These are phyloP conservation scores for Drosophila bocqueti DNA, from an alignment of 1,140 invertebrate species.

Conservation along the genomic window DNA sequence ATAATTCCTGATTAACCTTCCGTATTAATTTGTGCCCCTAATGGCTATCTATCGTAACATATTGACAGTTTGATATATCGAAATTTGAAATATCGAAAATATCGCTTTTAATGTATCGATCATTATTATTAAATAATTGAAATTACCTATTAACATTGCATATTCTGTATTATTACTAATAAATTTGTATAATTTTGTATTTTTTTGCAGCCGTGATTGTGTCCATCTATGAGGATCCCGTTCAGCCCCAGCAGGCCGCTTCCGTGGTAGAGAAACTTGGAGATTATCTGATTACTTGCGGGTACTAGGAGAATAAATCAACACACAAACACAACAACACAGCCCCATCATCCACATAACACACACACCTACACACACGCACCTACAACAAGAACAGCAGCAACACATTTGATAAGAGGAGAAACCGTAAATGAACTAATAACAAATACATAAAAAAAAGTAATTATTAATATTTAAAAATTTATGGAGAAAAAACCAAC, in stretches of 20 bases:
- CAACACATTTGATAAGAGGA: conserved; percentile 61
- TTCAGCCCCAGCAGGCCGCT: conserved; percentile 97
- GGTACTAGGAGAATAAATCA: conserved; percentile 90
- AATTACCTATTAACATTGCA: not conserved
- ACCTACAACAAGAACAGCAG: conserved; percentile 40
- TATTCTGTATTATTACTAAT: not conserved
- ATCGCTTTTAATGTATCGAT: not conserved
- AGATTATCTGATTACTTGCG: conserved; percentile 97
- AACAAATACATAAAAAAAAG: conserved; percentile 61
- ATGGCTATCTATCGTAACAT: no score
- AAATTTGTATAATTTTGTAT: conserved; percentile 68
- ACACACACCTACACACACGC: conserved; percentile 32
- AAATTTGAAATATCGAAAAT: no score
- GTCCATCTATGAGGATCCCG: conserved; percentile 96
- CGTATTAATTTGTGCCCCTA: no score
- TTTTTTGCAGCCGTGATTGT: conserved; percentile 93
- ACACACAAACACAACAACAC: conserved; percentile 49
- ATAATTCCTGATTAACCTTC: no score
- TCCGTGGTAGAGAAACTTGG: conserved; percentile 97
- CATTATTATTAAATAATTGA: not conserved
- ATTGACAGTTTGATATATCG: not conserved
- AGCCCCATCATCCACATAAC: conserved; percentile 60
- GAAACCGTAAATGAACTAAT: conserved; percentile 75
- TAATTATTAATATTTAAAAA: conserved; percentile 82
- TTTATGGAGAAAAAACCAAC: conserved; percentile 61